Percentiles rank a stretch among this genome's conserved stretches.
Evolutionary conservation across 2,797 vertebrate genomes (phyloP).

Genomic region (Philypnodon macrostomus): DNA sequence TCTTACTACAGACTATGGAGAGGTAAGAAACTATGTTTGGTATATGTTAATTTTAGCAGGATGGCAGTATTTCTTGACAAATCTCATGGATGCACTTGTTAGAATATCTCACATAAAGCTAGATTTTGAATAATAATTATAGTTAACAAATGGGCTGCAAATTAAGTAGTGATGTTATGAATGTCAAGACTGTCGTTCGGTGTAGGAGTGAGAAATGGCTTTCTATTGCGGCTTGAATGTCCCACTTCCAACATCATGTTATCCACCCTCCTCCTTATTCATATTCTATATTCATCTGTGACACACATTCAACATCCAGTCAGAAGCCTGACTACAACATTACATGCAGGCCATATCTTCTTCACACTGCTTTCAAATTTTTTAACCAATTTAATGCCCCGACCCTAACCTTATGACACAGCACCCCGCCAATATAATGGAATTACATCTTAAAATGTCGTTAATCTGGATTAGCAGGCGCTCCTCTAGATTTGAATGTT

Average conservation of each 20-base stretch:
- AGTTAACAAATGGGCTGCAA: no score
- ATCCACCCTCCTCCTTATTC: conserved; percentile 48
- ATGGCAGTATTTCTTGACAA: no score
- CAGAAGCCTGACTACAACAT: conserved; percentile 26
- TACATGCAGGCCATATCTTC: conserved; percentile 12
- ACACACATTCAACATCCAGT: conserved; percentile 54
- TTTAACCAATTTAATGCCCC: background rate
- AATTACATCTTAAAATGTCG: conserved; percentile 46
- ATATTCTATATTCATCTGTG: conserved; percentile 62
- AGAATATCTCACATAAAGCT: no score
- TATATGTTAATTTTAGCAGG: background rate
- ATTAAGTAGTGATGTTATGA: no score
- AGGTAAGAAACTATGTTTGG: conserved; percentile 68
- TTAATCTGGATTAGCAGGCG: conserved; percentile 43
- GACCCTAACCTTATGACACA: conserved; percentile 10
- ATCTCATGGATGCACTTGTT: no score
- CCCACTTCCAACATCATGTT: conserved; percentile 32
- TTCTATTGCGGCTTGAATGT: conserved; percentile 39
- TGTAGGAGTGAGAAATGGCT: conserved; percentile 23
- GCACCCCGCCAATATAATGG: conserved; percentile 37
- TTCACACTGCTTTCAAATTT: conserved; percentile 8
- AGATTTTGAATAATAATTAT: no score
- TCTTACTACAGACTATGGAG: conserved; percentile 85
- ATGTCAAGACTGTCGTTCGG: no score
- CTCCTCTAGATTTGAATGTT: conserved; percentile 36